Percentiles rank a stretch among this genome's conserved stretches.
phyloP scores from a whole-genome alignment of 1,140 invertebrate genomes.

The Papilio helenus region DNA sequence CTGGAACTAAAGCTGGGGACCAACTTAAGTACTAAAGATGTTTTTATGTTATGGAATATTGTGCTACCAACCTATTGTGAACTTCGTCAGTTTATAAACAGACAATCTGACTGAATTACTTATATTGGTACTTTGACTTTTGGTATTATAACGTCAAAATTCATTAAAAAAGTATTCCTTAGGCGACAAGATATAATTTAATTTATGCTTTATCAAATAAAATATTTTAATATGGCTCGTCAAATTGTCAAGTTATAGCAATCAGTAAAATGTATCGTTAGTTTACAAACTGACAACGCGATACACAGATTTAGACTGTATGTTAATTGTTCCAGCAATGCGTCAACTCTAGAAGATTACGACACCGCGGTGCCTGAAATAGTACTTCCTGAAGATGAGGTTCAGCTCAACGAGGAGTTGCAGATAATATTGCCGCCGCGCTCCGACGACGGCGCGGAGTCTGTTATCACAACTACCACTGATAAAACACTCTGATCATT shows the following conservation, averaged over 20 bases:
- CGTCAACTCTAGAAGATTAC: slow-evolving; percentile 56
- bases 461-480: slow-evolving; percentile 48
- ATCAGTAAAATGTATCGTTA: too few species aligned
- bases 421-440: slow-evolving; percentile 74
- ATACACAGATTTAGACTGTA: too few species aligned
- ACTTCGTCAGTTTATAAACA: not conserved
- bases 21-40: slow-evolving; percentile 59
- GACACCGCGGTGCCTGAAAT: slow-evolving; percentile 57
- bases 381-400: slow-evolving; percentile 64
- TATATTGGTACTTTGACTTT: too few species aligned
- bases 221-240: too few species aligned
- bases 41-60: not conserved
- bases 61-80: not conserved
- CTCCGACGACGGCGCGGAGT: slow-evolving; percentile 66
- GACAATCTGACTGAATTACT: too few species aligned
- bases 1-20: slow-evolving; percentile 62
- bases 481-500: slow-evolving; percentile 2
- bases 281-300: too few species aligned
- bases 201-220: too few species aligned
- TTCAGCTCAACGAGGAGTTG: slow-evolving; percentile 67
- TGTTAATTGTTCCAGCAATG: slow-evolving; percentile 47
- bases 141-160: too few species aligned
- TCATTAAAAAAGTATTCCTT: too few species aligned
- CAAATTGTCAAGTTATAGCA: too few species aligned
- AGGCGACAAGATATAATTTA: too few species aligned